Evolutionary conservation across 2,113 vertebrate genomes (phyloP).

Genomic region (Baryphthengus martii): DNA sequence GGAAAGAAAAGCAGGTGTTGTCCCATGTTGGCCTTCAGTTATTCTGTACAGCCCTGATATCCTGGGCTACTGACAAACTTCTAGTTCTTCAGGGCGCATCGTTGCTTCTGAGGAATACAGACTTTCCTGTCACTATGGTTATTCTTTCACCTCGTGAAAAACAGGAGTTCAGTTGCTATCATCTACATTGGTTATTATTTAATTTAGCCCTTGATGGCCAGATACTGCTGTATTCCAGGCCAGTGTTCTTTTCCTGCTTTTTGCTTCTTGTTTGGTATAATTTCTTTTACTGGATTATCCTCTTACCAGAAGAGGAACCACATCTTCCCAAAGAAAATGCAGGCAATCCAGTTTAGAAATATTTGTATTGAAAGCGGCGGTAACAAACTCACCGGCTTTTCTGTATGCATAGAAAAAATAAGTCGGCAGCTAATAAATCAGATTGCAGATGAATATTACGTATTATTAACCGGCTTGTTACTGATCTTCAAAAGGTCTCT

Average conservation of each 20-base stretch:
- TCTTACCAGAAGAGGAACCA: neutral
- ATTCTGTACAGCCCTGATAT: neutral
- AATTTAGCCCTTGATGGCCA: neutral
- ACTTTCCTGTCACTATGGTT: accelerated
- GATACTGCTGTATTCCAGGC: neutral
- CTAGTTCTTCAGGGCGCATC: neutral
- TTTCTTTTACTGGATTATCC: neutral
- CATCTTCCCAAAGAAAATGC: neutral
- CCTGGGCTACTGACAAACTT: neutral
- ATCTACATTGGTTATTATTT: neutral
- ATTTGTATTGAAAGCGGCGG: neutral
- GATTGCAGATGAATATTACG: neutral
- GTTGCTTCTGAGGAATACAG: neutral
- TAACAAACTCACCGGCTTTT: neutral
- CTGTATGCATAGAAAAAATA: neutral
- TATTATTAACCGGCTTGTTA: neutral
- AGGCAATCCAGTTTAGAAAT: neutral
- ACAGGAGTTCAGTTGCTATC: neutral
- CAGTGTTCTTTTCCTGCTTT: neutral
- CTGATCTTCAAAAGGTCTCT: neutral
- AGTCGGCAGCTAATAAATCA: neutral
- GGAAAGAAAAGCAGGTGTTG: neutral
- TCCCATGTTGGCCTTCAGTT: neutral
- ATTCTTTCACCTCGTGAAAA: neutral
- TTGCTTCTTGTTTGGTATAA: neutral